Evolutionary conservation across 1,140 invertebrate species (phyloP).

Genomic region (Halesus radiatus): DNA sequence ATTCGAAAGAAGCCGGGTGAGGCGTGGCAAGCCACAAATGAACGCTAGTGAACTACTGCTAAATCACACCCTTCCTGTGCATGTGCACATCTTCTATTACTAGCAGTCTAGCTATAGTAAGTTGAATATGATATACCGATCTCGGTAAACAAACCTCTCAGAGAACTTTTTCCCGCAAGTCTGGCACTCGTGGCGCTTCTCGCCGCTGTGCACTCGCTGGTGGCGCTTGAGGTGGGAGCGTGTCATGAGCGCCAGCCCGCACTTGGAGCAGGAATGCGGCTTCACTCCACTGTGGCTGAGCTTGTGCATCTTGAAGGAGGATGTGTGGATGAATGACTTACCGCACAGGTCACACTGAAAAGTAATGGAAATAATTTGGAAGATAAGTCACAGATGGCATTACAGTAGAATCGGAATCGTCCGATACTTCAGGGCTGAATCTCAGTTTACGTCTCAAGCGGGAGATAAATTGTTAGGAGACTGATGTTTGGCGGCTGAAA

Average conservation of each 20-base stretch:
- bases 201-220: conserved; percentile 74
- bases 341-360: conserved; percentile 77
- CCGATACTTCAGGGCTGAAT: too few species aligned
- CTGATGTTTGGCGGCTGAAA: too few species aligned
- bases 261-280: conserved; percentile 74
- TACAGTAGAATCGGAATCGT: too few species aligned
- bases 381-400: too few species aligned
- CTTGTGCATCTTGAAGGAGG: conserved; percentile 78
- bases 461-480: too few species aligned
- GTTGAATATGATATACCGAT: neutral
- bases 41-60: too few species aligned
- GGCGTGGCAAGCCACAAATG: too few species aligned
- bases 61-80: too few species aligned
- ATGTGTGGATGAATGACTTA: conserved; percentile 79
- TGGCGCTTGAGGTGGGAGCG: conserved; percentile 77
- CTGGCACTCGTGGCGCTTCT: conserved; percentile 73
- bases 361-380: neutral
- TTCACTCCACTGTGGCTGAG: conserved; percentile 76
- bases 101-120: too few species aligned
- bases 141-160: conserved; percentile 65
- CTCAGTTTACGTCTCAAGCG: too few species aligned
- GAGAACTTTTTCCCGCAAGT: conserved; percentile 75
- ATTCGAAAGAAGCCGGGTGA: too few species aligned
- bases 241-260: conserved; percentile 73
- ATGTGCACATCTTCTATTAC: too few species aligned